These are phyloP conservation scores for Mylabris phalerata DNA, from an alignment of 1,140 invertebrate species.

Conservation along the genomic window DNA sequence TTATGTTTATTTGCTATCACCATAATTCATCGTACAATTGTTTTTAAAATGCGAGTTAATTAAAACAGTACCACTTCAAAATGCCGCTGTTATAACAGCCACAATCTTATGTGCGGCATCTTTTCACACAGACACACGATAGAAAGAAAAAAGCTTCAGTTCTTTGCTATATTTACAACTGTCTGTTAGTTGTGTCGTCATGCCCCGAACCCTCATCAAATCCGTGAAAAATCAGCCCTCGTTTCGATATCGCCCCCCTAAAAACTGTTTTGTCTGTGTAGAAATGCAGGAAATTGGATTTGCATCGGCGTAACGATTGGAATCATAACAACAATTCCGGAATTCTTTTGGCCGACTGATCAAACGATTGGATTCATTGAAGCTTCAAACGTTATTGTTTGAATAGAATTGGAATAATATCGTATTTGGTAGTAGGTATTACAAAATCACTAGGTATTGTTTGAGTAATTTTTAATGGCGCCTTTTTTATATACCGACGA, in stretches of 20 bases:
- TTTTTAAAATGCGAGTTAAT: constrained; percentile 11
- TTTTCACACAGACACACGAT: neutral
- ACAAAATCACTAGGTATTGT: constrained; percentile 3
- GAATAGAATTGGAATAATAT: too few relatives aligned
- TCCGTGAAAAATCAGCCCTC: constrained; percentile 9
- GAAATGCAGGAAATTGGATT: constrained; percentile 6
- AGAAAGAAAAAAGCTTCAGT: neutral
- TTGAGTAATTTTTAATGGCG: constrained; percentile 9
- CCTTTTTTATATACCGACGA: constrained; percentile 1
- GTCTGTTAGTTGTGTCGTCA: neutral
- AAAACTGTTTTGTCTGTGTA: neutral
- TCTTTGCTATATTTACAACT: neutral
- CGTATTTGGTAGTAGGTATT: too few relatives aligned
- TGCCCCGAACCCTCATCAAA: neutral
- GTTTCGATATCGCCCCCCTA: neutral
- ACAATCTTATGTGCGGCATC: constrained; percentile 7
- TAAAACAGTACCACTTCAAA: constrained; percentile 7
- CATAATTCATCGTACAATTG: constrained; percentile 14
- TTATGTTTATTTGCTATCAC: constrained; percentile 1
- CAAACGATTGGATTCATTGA: too few relatives aligned
- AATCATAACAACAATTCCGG: too few relatives aligned
- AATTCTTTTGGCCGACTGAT: too few relatives aligned
- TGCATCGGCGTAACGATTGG: constrained; percentile 3
- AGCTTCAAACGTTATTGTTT: too few relatives aligned
- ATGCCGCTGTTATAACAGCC: constrained; percentile 1